Percentiles rank a stretch among this genome's conserved stretches.
phyloP scores from a whole-genome alignment of 2,113 vertebrate species.

The Todiramphus chloris region DNA sequence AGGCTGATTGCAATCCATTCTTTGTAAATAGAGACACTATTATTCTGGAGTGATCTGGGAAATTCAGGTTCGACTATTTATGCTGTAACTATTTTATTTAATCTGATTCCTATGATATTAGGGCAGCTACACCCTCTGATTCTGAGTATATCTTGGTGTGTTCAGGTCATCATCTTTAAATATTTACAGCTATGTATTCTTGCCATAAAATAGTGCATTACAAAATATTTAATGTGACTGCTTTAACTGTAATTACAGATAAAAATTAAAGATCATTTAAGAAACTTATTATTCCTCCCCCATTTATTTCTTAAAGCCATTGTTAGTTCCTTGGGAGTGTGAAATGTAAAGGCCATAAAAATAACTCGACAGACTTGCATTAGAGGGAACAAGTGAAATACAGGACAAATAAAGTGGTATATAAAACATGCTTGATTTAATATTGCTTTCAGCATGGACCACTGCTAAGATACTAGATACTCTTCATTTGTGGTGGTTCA shows the following conservation, averaged over 20 bases:
- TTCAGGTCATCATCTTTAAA: background rate
- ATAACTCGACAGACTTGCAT: constrained; percentile 27
- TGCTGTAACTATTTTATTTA: background rate
- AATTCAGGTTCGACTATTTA: background rate
- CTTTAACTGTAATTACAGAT: background rate
- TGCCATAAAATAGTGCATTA: background rate
- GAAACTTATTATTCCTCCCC: background rate
- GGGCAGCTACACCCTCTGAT: background rate
- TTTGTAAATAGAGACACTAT: background rate
- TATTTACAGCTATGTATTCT: background rate
- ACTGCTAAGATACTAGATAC: background rate
- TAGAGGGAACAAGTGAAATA: constrained; percentile 3
- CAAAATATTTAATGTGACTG: background rate
- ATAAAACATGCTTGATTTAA: background rate
- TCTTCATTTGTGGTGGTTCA: background rate
- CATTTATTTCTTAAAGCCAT: constrained; percentile 5
- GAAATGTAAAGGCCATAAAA: constrained; percentile 33
- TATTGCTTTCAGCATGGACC: constrained; percentile 17
- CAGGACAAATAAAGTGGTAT: background rate
- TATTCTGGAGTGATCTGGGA: background rate
- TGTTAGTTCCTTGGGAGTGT: constrained; percentile 12
- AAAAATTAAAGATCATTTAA: background rate
- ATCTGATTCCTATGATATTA: background rate
- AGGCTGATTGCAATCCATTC: background rate
- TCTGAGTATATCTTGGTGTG: background rate